Evolutionary conservation across 2,888 invertebrate species (phyloP), one percentile per base, ranked within the genome.

Genomic region (Abrostola tripartita): DNA sequence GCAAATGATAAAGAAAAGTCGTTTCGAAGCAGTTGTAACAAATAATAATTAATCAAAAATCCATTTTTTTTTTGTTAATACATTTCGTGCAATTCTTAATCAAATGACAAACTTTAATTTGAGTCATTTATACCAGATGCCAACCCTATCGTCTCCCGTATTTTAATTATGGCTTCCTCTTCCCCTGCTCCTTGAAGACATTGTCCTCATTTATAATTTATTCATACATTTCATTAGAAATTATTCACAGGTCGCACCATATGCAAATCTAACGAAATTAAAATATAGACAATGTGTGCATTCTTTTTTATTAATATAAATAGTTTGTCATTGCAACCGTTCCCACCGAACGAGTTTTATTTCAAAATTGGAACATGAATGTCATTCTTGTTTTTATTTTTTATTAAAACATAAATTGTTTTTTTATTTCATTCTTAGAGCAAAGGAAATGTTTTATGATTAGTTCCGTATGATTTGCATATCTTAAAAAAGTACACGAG

Each of bases 81-180:
- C 14, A 44, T n/a, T n/a, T 4, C 24, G 1, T 24, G 24, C 4
- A 24, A 24, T 24, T 24, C 4, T 24, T 24, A 4, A 24, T 24
- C 24, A 24, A 24, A 24, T 40, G 40, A 10, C 40, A 40, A 40
- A 40, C 9, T 40, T 40, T 40, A 9, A 40, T 9, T 9, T 40
- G 1, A 40, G 9, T 24, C 58, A 53, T 57, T 50, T 53, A 0
- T 54, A 10, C 9, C 5, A 59, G 61, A 35, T 64, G 83, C 0
- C 87, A 91, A 83, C 90, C 92, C 91, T 90, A 86, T 36, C 52
- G 38, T 67, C 75, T 75, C 69, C 80, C 81, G 81, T 84, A 87
- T 91, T 93, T 94, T 94, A 94, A 94, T 94, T 93, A 93, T 86
- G 85, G 79, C 88, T 87, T 90, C 88, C 87, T 87, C 88, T 85